A percentile compares a stretch with the other conserved stretches of the same genome.
Evolutionary conservation across 2,113 vertebrate genomes (phyloP).

Genomic region (Varanus komodoensis): DNA sequence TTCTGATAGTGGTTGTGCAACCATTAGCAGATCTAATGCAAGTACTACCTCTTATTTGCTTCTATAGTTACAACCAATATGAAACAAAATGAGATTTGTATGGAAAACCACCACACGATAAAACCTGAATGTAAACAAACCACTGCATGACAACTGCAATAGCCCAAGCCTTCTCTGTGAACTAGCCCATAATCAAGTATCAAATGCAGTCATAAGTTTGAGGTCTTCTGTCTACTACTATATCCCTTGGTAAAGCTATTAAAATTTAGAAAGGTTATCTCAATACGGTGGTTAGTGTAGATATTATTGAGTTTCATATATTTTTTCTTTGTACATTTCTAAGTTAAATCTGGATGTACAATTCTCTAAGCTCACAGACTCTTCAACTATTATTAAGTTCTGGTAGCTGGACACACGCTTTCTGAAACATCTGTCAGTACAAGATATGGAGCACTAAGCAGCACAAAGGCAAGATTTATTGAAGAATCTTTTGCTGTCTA

Average conservation of each 20-base stretch:
- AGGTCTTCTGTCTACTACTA: not conserved
- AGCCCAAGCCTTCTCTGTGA: not conserved
- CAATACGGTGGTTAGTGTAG: too few relatives aligned
- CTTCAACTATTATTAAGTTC: not conserved
- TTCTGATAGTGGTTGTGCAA: too few relatives aligned
- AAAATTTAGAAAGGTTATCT: not conserved
- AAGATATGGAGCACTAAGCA: not conserved
- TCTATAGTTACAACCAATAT: not conserved
- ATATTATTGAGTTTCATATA: not conserved
- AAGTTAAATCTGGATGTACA: not conserved
- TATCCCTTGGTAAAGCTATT: not conserved
- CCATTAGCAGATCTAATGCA: too few relatives aligned
- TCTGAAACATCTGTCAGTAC: not conserved
- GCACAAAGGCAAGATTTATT: not conserved
- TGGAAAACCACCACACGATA: not conserved
- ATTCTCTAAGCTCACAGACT: not conserved
- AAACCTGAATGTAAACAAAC: not conserved
- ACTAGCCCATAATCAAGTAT: not conserved
- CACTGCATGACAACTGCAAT: not conserved
- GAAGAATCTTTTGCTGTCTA: not conserved
- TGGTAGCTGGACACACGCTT: not conserved
- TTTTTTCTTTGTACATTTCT: not conserved
- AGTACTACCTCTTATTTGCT: too few relatives aligned
- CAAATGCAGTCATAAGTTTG: not conserved
- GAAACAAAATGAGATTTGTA: not conserved